Evolutionary conservation across 1,140 invertebrate genomes (phyloP).

Genomic region (Drosophila biarmipes): DNA sequence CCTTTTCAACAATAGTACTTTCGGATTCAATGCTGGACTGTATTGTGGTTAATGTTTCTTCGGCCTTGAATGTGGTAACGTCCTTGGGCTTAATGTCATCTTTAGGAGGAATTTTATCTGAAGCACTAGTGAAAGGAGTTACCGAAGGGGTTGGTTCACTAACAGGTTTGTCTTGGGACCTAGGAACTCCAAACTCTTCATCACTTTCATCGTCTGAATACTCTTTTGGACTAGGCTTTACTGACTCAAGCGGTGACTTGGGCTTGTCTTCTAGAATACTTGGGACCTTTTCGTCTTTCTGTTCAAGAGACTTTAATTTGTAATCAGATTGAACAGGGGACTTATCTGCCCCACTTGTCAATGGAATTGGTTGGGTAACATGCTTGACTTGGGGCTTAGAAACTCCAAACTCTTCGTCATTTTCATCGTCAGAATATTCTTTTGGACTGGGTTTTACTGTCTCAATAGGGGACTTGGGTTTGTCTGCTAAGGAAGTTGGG

Average conservation of each 20-base stretch:
- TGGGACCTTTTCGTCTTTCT: not conserved
- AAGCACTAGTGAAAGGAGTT: no score
- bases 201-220: no score
- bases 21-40: no score
- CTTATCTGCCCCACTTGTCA: not conserved
- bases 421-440: not conserved
- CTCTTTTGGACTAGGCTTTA: not conserved
- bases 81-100: no score
- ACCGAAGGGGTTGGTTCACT: no score
- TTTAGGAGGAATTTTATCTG: no score
- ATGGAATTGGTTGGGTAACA: not conserved
- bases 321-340: not conserved
- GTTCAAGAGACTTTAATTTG: no score
- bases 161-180: no score
- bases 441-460: not conserved
- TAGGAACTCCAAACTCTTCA: no score
- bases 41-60: no score
- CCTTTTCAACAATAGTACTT: no score
- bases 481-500: not conserved
- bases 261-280: not conserved
- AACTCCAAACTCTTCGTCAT: not conserved
- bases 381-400: not conserved
- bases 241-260: not conserved
- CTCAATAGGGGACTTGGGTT: not conserved
- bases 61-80: no score